A percentile compares a stretch with the other conserved stretches of the same genome.
Conservation (phyloP, 2,797 vertebrate genomes). For the Psittacula derbiana region DNA sequence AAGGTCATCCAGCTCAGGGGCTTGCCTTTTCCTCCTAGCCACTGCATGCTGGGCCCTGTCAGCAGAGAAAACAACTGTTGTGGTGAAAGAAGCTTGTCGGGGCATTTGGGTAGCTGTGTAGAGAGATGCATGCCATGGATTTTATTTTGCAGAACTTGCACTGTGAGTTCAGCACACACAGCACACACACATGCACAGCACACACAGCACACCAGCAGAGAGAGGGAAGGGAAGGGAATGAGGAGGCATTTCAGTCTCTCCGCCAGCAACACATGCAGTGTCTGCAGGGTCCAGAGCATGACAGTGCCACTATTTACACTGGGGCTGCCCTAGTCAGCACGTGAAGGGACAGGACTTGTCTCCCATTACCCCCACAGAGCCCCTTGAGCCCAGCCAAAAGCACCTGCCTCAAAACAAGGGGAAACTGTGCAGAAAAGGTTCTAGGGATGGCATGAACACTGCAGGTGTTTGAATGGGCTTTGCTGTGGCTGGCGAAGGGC, state of each 20-base stretch:
- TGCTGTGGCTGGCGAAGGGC: neutral
- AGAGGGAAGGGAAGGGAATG: neutral
- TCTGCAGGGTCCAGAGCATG: no score
- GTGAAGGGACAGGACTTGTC: no score
- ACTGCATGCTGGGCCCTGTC: neutral
- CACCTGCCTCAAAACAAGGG: no score
- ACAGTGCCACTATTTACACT: no score
- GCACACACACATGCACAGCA: neutral
- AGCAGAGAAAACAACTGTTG: accelerated
- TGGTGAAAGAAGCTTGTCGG: neutral
- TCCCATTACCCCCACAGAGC: neutral
- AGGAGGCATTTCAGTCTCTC: neutral
- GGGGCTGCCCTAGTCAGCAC: accelerated
- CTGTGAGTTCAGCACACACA: neutral
- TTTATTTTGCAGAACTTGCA: neutral
- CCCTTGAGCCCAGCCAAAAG: neutral
- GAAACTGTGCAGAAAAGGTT: neutral
- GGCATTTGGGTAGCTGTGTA: neutral
- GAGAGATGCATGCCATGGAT: neutral
- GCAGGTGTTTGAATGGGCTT: neutral
- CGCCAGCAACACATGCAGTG: accelerated
- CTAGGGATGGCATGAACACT: accelerated
- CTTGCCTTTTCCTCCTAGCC: neutral
- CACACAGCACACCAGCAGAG: neutral
- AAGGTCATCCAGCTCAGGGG: neutral